A percentile compares a stretch with the other conserved stretches of the same genome.
Conservation (phyloP, 2,888 invertebrate genomes). For the Cerceris rybyensis region DNA sequence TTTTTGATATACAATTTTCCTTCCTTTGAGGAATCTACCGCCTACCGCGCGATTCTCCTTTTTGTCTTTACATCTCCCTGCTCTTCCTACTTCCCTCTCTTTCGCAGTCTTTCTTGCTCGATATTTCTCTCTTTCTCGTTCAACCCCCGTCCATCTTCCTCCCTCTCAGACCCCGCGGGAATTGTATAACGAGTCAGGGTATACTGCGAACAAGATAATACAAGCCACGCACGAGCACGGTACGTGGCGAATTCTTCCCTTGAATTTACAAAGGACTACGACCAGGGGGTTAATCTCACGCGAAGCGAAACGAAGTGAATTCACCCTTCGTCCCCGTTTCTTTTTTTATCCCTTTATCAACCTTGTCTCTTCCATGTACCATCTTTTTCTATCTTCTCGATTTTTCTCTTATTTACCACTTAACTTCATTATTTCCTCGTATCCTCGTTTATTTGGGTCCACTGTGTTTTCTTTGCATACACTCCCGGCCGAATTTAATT, state of each 20-base stretch:
- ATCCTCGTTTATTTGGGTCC: background rate
- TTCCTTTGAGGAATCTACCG: conserved; percentile 58
- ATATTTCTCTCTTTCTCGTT: background rate
- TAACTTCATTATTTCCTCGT: no score
- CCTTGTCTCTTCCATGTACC: background rate
- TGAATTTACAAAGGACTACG: conserved; percentile 63
- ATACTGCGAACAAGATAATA: conserved; percentile 45
- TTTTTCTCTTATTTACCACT: background rate
- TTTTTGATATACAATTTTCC: conserved; percentile 58
- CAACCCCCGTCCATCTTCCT: background rate
- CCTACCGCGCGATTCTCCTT: background rate
- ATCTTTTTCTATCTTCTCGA: background rate
- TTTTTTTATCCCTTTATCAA: conserved; percentile 1
- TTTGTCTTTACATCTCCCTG: conserved; percentile 27
- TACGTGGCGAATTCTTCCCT: conserved; percentile 49
- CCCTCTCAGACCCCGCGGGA: conserved; percentile 33
- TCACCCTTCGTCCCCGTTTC: conserved; percentile 18
- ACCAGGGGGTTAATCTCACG: conserved; percentile 61
- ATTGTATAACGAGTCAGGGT: conserved; percentile 55
- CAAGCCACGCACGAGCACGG: conserved; percentile 39
- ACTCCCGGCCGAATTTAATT: no score
- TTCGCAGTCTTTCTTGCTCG: no score
- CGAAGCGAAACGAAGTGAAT: conserved; percentile 51
- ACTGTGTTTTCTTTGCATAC: background rate
- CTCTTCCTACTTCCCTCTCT: background rate